Conservation (phyloP, 2,113 vertebrate species). For the Patagioenas fasciata region DNA sequence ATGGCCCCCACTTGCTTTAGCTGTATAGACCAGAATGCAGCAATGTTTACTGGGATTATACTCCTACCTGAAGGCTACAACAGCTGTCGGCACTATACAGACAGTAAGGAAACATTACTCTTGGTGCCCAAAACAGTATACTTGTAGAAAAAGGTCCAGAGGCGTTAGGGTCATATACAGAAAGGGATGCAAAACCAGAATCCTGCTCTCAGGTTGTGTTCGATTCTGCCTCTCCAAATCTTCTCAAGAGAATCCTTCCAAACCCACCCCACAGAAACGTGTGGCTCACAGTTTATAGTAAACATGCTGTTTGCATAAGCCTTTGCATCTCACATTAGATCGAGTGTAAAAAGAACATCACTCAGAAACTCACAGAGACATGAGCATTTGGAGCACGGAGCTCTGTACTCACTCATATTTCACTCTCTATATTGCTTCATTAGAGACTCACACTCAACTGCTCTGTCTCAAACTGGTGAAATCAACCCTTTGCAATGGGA, state of each 20-base stretch:
- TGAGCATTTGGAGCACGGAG: neutral
- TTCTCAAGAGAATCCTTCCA: neutral
- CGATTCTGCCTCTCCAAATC: neutral
- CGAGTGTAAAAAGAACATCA: neutral
- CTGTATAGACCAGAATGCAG: neutral
- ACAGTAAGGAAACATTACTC: neutral
- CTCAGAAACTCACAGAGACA: neutral
- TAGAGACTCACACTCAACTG: neutral
- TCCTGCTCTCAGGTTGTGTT: neutral
- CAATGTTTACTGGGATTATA: neutral
- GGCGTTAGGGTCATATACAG: neutral
- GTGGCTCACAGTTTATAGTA: neutral
- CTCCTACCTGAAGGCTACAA: neutral
- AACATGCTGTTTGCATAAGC: neutral
- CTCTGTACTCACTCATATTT: neutral
- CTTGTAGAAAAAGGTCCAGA: neutral
- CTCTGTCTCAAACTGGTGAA: neutral
- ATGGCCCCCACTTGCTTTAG: neutral
- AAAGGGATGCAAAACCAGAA: neutral
- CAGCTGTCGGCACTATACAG: neutral
- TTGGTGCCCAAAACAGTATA: neutral
- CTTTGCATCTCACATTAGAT: neutral
- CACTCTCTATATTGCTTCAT: neutral
- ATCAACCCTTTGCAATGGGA: neutral
- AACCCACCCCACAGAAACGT: neutral